Evolutionary conservation across 2,113 vertebrate genomes (phyloP).

Genomic region (Pogona vitticeps): DNA sequence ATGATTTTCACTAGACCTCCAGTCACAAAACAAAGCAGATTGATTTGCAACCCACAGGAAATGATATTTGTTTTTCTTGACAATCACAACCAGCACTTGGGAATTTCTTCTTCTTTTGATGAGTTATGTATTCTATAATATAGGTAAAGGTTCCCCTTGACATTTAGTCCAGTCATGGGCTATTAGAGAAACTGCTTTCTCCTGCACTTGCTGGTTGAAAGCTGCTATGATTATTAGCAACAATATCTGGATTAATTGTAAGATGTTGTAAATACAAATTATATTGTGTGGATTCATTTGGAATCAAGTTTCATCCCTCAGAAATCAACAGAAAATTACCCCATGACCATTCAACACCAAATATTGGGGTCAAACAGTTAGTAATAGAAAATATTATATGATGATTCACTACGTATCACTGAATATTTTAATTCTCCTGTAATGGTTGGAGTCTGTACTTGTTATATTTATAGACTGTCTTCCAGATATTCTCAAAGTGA

Average conservation of each 20-base stretch:
- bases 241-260: neutral
- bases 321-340: slow-evolving; percentile 5
- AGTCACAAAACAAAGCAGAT: no score
- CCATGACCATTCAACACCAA: neutral
- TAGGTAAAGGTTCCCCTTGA: no score
- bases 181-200: neutral
- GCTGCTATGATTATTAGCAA: neutral
- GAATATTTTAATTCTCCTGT: neutral
- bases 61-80: no score
- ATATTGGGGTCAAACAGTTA: neutral
- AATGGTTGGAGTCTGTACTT: neutral
- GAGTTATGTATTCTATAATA: no score
- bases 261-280: neutral
- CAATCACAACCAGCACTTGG: no score
- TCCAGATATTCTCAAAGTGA: neutral
- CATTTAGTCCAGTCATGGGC: no score
- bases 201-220: neutral
- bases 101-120: no score
- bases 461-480: neutral
- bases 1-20: no score
- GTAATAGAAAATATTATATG: neutral
- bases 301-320: neutral
- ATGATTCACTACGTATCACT: neutral
- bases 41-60: no score
- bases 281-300: neutral